Evolutionary conservation across 2,797 vertebrate genomes (phyloP), one percentile per base, ranked within the genome.

Genomic region (Chaetophractus vellerosus): DNA sequence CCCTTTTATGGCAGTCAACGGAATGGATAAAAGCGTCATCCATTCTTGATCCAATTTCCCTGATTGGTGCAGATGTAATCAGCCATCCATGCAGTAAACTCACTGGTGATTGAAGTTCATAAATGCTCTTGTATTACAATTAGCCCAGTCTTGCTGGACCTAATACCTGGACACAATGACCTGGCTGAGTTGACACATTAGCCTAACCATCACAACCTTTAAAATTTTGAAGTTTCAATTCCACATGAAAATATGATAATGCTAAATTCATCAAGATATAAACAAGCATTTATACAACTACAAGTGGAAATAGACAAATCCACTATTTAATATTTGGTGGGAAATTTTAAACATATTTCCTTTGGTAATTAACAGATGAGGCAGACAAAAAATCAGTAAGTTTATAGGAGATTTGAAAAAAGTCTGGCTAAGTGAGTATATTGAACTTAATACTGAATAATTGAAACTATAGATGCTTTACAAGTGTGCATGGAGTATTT

Each of bases 261-360:
- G 45, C 24, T 69, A 71, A 93, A 80, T 80, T 66, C 52, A 75
- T 41, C 31, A 68, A 79, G 33, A 61, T 18, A 66, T 57, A 38
- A 88, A 66, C 7, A 84, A 91, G 5, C 14, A 41, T 55, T 15
- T 48, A 50, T 1, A 72, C 28, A 59, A 28, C 48, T 80, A 45
- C 2, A 88, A 79, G 16, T n/a, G 11, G 18, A 71, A 91, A 63
- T 69, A 11, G 36, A 52, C n/a, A 94, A 75, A 90, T 33, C 36
- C 5, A 75, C 12, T 28, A 69, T 74, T 74, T 87, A 38, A 86
- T 82, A 92, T 85, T 89, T 94, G 28, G 85, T 82, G 57, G 24
- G 57, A 61, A 96, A 78, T 78, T 86, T 79, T 84, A 63, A 79
- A 68, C 6, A 78, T 68, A 48, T 69, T 88, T 79, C 10, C 91